A percentile compares a stretch with the other conserved stretches of the same genome.
phyloP scores from a whole-genome alignment of 1,140 invertebrate species.

The Trachymyrmex septentrionalis region DNA sequence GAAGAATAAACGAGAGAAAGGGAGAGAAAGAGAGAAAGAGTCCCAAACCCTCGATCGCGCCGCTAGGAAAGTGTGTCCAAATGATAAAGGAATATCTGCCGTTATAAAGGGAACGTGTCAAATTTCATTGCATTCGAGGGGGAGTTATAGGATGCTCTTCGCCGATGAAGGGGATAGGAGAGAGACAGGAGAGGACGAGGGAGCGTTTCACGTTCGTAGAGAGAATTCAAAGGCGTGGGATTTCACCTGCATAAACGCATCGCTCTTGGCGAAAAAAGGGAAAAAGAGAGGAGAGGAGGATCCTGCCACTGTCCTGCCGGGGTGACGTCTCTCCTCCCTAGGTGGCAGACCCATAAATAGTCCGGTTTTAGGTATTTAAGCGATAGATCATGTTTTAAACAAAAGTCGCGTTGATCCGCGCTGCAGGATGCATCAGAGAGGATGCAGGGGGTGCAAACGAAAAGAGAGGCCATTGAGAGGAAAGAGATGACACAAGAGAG shows the following conservation, averaged over 20 bases:
- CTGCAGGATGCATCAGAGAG: slow-evolving; percentile 64
- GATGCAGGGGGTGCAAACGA: background rate
- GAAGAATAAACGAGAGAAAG: slow-evolving; percentile 42
- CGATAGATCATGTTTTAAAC: slow-evolving; percentile 86
- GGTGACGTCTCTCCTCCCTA: slow-evolving; percentile 36
- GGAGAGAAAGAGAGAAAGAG: slow-evolving; percentile 30
- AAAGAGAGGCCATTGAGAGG: slow-evolving; percentile 5
- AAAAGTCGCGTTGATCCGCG: slow-evolving; percentile 82
- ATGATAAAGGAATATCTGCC: slow-evolving; percentile 75
- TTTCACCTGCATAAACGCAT: slow-evolving; percentile 69
- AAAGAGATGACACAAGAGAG: slow-evolving; percentile 32
- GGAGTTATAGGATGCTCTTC: slow-evolving; percentile 1
- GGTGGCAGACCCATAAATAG: slow-evolving; percentile 81
- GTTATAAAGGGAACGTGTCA: slow-evolving; percentile 73
- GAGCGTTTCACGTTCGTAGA: slow-evolving; percentile 43
- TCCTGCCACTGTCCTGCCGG: slow-evolving; percentile 24
- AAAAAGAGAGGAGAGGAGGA: slow-evolving; percentile 34
- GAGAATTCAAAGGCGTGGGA: slow-evolving; percentile 74
- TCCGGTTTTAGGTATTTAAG: slow-evolving; percentile 83
- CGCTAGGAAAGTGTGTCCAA: slow-evolving; percentile 78
- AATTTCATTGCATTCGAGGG: slow-evolving; percentile 69
- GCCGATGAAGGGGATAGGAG: slow-evolving; percentile 36
- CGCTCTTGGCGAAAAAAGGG: slow-evolving; percentile 32
- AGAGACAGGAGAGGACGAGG: slow-evolving; percentile 22
- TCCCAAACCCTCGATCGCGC: slow-evolving; percentile 14